These are phyloP conservation scores for Diogma glabrata DNA, from an alignment of 2,888 invertebrate species.

Conservation along the genomic window DNA sequence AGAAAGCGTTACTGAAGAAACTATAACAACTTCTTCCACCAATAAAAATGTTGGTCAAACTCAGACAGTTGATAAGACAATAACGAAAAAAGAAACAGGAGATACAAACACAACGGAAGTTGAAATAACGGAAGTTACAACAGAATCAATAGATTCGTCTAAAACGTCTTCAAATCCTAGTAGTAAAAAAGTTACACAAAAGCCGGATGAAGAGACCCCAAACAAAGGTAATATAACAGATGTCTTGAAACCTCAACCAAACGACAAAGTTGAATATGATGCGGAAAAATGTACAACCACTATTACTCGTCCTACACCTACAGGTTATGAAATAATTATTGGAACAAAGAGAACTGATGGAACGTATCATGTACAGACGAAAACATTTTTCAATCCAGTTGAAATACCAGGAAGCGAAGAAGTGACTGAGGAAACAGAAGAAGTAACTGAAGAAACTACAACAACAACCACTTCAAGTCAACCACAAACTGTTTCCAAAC, in stretches of 20 bases:
- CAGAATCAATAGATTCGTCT: slow-evolving; percentile 10
- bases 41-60: no score
- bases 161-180: background rate
- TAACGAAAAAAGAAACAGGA: no score
- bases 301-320: slow-evolving; percentile 23
- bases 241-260: slow-evolving; percentile 16
- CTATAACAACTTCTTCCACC: no score
- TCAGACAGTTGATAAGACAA: no score
- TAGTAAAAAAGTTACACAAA: background rate
- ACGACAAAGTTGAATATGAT: slow-evolving; percentile 33
- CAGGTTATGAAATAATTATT: slow-evolving; percentile 2
- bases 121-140: no score
- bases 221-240: no score
- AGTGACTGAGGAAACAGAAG: background rate
- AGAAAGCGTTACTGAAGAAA: slow-evolving; percentile 8
- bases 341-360: background rate
- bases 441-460: slow-evolving; percentile 12
- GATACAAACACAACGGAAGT: no score
- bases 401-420: background rate
- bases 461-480: slow-evolving; percentile 9
- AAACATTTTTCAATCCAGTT: slow-evolving; percentile 9
- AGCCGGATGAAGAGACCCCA: no score
- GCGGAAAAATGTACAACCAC: slow-evolving; percentile 30
- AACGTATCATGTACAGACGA: background rate
- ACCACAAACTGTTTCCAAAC: no score